Evolutionary conservation across 1,140 invertebrate genomes (phyloP).

Genomic region (Caerostris extrusa): DNA sequence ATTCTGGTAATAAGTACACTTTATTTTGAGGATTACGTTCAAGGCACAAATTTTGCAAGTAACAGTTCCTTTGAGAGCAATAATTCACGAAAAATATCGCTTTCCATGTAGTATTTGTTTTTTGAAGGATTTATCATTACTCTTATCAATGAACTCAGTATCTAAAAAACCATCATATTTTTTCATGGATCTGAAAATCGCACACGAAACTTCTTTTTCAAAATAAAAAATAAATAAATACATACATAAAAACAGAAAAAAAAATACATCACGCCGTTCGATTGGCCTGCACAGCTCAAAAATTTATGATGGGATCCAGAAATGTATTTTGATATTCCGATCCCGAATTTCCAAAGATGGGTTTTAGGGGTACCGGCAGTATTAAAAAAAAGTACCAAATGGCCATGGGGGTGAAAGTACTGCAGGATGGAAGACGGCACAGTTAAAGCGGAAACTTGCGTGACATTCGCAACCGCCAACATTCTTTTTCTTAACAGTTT

Average conservation of each 20-base stretch:
- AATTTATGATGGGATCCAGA: constrained; percentile 30
- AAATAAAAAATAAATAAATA: not conserved
- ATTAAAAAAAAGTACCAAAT: constrained; percentile 20
- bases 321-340: constrained; percentile 29
- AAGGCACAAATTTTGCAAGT: not conserved
- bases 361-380: not conserved
- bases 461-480: not conserved
- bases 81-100: not conserved
- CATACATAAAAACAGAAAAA: not conserved
- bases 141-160: not conserved
- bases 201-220: not conserved
- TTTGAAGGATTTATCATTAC: not conserved
- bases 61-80: not conserved
- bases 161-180: not conserved
- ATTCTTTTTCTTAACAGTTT: not conserved
- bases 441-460: too few relatives aligned
- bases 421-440: too few relatives aligned
- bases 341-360: not conserved
- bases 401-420: too few relatives aligned
- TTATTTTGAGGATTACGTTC: not conserved
- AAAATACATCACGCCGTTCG: not conserved
- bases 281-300: constrained; percentile 11
- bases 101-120: not conserved
- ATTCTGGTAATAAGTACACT: not conserved
- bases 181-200: not conserved